A percentile compares a stretch with the other conserved stretches of the same genome.
Conservation (phyloP, 2,797 vertebrate genomes). For the Podarcis siculus region DNA sequence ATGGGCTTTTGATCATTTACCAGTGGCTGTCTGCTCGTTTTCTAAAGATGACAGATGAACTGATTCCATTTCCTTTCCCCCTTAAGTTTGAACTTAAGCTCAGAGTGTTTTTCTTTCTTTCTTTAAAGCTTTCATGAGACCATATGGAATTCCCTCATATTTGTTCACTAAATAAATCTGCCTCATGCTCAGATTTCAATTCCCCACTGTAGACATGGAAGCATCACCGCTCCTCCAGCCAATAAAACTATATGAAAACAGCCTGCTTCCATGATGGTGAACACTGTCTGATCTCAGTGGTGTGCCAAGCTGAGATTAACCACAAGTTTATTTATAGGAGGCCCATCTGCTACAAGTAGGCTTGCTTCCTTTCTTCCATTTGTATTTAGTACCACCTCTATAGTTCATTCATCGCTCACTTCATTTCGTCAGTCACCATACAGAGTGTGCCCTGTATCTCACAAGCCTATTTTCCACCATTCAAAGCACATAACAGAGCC, state of each 20-base stretch:
- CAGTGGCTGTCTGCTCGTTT: not conserved
- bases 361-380: not conserved
- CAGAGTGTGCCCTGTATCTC: not conserved
- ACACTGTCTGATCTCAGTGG: conserved; percentile 49
- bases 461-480: not conserved
- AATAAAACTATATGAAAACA: conserved; percentile 37
- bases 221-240: not conserved
- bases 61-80: conserved; percentile 5
- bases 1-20: not conserved
- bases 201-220: not conserved
- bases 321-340: conserved; percentile 37
- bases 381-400: conserved; percentile 11
- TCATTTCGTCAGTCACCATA: conserved; percentile 32
- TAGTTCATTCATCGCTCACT: conserved; percentile 1
- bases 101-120: not conserved
- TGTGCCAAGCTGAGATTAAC: conserved; percentile 40
- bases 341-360: conserved; percentile 15
- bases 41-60: not conserved
- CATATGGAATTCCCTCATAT: not conserved
- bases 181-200: not conserved
- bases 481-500: conserved; percentile 13
- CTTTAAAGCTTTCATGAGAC: not conserved
- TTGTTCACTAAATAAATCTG: conserved; percentile 12
- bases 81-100: not conserved
- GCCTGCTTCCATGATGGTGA: conserved; percentile 18